A percentile compares a stretch with the other conserved stretches of the same genome.
These are phyloP conservation scores for Cephalopachus bancanus DNA, from an alignment of 2,797 vertebrate species.

Conservation along the genomic window DNA sequence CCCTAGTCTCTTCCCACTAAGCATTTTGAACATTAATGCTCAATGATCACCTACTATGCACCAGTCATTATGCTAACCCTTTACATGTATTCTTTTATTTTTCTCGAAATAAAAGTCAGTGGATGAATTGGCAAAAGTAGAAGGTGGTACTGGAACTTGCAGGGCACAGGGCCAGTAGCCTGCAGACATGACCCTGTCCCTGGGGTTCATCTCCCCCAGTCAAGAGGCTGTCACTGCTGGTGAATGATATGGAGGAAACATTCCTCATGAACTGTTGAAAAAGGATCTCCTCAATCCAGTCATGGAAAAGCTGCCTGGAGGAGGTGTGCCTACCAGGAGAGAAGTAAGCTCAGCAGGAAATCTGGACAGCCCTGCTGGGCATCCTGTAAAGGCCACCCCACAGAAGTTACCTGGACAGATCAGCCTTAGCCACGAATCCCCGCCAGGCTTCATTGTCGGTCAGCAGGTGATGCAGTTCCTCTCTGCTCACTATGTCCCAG, in stretches of 20 bases:
- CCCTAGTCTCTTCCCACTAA: neutral
- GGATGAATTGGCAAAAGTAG: neutral
- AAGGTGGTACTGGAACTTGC: neutral
- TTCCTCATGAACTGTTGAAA: too few relatives aligned
- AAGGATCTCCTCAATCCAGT: too few relatives aligned
- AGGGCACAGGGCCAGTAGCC: neutral
- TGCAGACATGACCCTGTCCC: too few relatives aligned
- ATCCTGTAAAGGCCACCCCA: neutral
- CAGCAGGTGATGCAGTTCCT: neutral
- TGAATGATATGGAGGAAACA: fast-evolving
- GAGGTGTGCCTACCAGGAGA: neutral
- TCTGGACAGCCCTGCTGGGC: neutral
- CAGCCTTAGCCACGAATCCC: fast-evolving
- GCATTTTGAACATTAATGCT: neutral
- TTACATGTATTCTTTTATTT: neutral
- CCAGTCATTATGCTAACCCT: neutral
- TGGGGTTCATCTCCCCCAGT: neutral
- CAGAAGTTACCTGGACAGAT: conserved; percentile 50
- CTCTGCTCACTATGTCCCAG: fast-evolving
- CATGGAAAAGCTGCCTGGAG: too few relatives aligned
- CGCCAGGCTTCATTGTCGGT: neutral
- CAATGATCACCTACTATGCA: neutral
- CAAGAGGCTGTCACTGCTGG: fast-evolving
- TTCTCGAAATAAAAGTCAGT: neutral
- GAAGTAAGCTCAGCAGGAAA: fast-evolving